Percentiles rank a stretch among this genome's conserved stretches.
These are phyloP conservation scores for Microtus ochrogaster DNA, from an alignment of 2,113 vertebrate genomes.

Conservation along the genomic window DNA sequence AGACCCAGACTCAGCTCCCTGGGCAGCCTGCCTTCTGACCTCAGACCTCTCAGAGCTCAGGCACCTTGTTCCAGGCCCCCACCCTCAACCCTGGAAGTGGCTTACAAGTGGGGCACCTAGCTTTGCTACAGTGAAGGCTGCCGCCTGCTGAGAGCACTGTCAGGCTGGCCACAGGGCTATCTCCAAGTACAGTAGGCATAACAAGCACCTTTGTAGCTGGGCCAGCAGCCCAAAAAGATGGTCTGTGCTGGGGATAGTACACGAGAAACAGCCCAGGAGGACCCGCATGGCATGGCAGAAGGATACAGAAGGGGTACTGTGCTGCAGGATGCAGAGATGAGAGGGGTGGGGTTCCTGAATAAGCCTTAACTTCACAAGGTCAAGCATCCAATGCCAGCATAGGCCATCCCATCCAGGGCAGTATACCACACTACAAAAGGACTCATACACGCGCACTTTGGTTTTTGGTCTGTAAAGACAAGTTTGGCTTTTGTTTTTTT, in stretches of 20 bases:
- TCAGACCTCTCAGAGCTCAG: background rate
- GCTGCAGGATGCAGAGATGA: background rate
- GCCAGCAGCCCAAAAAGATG: background rate
- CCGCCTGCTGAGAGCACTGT: background rate
- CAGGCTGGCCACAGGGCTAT: accelerated
- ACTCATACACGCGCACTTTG: background rate
- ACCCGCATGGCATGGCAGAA: no score
- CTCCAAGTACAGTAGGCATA: accelerated
- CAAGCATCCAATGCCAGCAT: background rate
- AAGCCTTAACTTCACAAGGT: background rate
- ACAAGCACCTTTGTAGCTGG: accelerated
- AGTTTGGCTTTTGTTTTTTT: no score
- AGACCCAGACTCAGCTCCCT: background rate
- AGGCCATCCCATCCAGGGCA: background rate
- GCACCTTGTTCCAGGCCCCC: background rate
- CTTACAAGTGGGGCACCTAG: background rate
- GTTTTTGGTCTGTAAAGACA: background rate
- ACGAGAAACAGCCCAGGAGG: background rate
- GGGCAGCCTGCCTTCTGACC: background rate
- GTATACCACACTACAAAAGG: background rate
- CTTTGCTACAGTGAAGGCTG: accelerated
- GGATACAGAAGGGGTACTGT: background rate
- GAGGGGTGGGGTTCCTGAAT: background rate
- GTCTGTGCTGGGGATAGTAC: background rate
- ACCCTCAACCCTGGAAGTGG: background rate